Evolutionary conservation across 2,113 vertebrate species (phyloP), one percentile per base, ranked within the genome.

Genomic region (Sinocyclocheilus maitianheensis): DNA sequence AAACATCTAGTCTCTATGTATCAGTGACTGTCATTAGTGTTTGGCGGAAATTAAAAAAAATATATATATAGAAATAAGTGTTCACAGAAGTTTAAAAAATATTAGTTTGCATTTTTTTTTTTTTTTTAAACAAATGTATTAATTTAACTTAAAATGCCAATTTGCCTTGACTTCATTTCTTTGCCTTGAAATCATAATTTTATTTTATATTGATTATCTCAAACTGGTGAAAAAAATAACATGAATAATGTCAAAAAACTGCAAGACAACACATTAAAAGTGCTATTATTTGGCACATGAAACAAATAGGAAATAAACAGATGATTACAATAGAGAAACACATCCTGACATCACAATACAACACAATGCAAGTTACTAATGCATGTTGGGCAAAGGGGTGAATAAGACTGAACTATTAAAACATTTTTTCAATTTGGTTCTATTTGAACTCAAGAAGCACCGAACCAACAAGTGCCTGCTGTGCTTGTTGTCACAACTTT

Each of bases 281-380:
- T 53, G 51, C 51, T 51, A 53, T 53, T 4, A 34, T 6, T 69
- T 69, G 3, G 26, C 30, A 69, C 65, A 69, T 69, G 26, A 69
- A 67, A 69, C 65, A 69, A 34, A 67, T 6, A 13, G 24, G 65
- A 18, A 69, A 40, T 7, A 40, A 40, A 40, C 40, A 40, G 40
- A 7, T 40, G 5, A 40, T 6, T 37, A 94, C 94, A 93, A 92
- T 40, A 3, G 40, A 40, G 40, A 7, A 40, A 40, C 40, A 40
- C 6, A 40, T 40, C 40, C 6, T 7, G 40, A 40, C 40, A 40
- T 40, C 40, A 40, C 40, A 6, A 40, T 7, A 40, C 6, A 40
- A 40, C 40, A 40, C 40, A 91, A 94, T 94, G 95, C 93, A 40
- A 40, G 40, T 40, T 40, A 40, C 40, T 7, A 40, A 7, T 69